These are phyloP conservation scores for Campylorhamphus procurvoides DNA, from an alignment of 2,113 vertebrate genomes.

Conservation along the genomic window DNA sequence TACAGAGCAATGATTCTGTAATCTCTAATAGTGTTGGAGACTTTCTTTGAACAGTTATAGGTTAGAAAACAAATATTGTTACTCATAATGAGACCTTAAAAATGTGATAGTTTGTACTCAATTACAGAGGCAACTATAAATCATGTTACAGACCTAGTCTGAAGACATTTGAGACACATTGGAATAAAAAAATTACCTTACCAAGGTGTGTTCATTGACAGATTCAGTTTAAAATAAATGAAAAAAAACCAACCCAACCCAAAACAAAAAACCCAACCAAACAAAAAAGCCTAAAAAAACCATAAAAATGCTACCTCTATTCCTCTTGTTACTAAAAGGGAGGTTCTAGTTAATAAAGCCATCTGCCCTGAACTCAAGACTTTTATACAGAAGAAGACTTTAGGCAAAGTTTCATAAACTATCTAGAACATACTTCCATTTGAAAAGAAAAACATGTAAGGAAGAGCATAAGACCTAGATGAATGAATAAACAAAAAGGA, in stretches of 20 bases:
- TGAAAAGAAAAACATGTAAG: neutral
- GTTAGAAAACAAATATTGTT: neutral
- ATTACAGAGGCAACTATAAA: neutral
- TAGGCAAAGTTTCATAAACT: neutral
- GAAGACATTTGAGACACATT: neutral
- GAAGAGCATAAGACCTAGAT: neutral
- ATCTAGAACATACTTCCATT: neutral
- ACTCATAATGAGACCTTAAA: neutral
- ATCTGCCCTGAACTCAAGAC: neutral
- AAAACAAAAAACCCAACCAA: too few relatives aligned
- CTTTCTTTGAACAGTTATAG: neutral
- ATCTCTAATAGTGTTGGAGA: neutral
- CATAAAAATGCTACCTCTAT: too few relatives aligned
- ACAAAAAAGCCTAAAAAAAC: too few relatives aligned
- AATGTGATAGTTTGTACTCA: neutral
- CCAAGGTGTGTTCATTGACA: neutral
- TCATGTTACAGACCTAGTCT: neutral
- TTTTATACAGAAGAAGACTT: neutral
- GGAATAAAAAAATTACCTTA: neutral
- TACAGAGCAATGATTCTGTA: neutral
- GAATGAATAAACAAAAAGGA: conserved; percentile 10
- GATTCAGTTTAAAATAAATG: neutral
- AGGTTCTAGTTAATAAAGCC: neutral
- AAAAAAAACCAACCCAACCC: neutral
- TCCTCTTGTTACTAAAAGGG: neutral